Evolutionary conservation across 2,888 invertebrate genomes (phyloP), one percentile per base, ranked within the genome.

Genomic region (Cerceris ruficornis): DNA sequence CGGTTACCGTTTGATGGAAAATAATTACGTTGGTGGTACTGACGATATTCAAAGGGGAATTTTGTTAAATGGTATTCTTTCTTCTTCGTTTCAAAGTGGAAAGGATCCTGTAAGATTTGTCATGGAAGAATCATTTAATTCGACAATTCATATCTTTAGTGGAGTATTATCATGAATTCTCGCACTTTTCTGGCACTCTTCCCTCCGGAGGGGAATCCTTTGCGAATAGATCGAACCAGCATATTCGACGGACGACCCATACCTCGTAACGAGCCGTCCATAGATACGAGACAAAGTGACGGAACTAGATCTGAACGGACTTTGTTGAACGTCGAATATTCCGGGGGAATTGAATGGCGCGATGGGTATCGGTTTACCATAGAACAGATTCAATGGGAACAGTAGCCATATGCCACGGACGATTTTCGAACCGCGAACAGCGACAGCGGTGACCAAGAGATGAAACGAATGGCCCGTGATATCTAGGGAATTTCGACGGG

Each of bases 311-410:
- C 59, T 41, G 75, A 57, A 50, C 66, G 54, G 77, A 78, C 78
- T 69, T 74, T 67, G 82, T 78, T 69, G 68, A 73, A 81, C 70
- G 77, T 65, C 71, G 83, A 73, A 77, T 76, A 75, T 83, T 82
- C 70, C 58, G 73, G 50, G 8, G 39, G 72, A 49, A 70, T 75
- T 73, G 83, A 83, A 81, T 83, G 67, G 74, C 50, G 57, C 73
- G 68, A 68, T 69, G 70, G 62, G 41, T 76, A 79, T 82, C 79
- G 82, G 78, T 64, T 59, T 54, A 55, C 61, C 64, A 52, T 61
- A 65, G 57, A 59, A 41, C 43, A 54, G 67, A 58, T 28, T 78
- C 61, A 66, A 72, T 69, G 58, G 54, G 57, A 61, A 60, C 70
- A 59, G 8, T 52, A 50, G 62, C 60, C 54, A 42, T 62, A 64